Percentiles rank a stretch among this genome's conserved stretches.
phyloP scores from a whole-genome alignment of 2,888 invertebrate genomes.

The Drosophila mettleri region DNA sequence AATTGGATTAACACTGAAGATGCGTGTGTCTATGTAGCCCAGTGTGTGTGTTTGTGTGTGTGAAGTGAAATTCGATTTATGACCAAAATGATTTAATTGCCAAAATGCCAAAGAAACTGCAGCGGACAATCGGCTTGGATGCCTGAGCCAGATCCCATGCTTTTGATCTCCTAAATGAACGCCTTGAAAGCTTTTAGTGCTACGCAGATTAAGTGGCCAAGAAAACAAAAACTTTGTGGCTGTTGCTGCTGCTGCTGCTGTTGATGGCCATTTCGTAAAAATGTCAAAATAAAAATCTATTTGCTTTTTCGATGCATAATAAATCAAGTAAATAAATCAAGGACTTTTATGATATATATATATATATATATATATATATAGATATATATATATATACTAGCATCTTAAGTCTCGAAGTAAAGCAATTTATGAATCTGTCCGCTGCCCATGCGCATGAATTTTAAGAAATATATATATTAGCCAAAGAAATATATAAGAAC shows the following conservation, averaged over 20 bases:
- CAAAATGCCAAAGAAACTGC: constrained; percentile 53
- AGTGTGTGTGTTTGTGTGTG: constrained; percentile 13
- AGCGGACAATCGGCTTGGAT: constrained; percentile 23
- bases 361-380: background rate
- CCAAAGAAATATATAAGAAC: too few species aligned
- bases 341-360: background rate
- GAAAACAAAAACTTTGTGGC: constrained; percentile 3
- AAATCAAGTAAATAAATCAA: constrained; percentile 4
- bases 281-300: constrained; percentile 8
- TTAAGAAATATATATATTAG: too few species aligned
- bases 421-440: too few species aligned
- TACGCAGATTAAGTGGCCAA: background rate
- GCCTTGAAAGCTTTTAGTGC: constrained; percentile 2
- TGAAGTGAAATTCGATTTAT: constrained; percentile 67
- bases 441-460: too few species aligned
- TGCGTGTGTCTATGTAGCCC: constrained; percentile 9
- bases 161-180: constrained; percentile 14
- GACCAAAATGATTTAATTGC: constrained; percentile 75
- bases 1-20: constrained; percentile 71
- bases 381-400: background rate
- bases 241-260: background rate
- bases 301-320: constrained; percentile 5
- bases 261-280: background rate
- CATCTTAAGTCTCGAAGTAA: too few species aligned
- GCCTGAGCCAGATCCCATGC: constrained; percentile 2